Evolutionary conservation across 2,797 vertebrate genomes (phyloP), one percentile per base, ranked within the genome.

Genomic region (Hapalemur alaotrensis): DNA sequence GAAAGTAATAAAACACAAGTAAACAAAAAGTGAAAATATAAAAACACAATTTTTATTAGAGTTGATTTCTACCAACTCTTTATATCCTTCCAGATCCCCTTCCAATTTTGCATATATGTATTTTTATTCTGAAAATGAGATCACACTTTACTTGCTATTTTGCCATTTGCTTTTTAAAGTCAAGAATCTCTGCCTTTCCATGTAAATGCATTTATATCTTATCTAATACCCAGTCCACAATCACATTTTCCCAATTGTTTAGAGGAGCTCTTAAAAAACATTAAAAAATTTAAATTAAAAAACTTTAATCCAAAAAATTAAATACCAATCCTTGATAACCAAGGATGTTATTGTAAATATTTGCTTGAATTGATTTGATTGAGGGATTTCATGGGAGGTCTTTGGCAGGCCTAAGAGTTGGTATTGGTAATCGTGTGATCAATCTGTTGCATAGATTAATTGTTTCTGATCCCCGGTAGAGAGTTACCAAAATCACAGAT

Each of bases 341-440:
- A 89, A 80, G 28, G 12, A 28, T 67, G 7, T 41, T 89, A 89
- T 95, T 96, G 25, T 89, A 72, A 95, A 89, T 65, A 76, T 87
- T 92, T 72, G 1, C 32, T 76, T 91, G 28, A 79, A 52, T 92
- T 95, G 13, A 75, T 32, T 85, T 61, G 48, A 73, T 80, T 89
- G 18, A 63, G 63, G 75, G 46, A 67, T 72, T 83, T 92, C 30
- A 30, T 38, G 35, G 52, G 59, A 67, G 22, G 69, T 54, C 28
- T 79, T 54, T 59, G 76, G 41, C 32, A 86, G 69, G 7, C 22
- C 4, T 91, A 41, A 14, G 22, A 43, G 25, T 88, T 35, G 5
- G 28, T 48, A 80, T 46, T 92, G 75, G 50, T 88, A 92, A 80
- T 65, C 73, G 79, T 46, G 32, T 59, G 41, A 41, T 80, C 17